Evolutionary conservation across 2,888 invertebrate species (phyloP), one percentile per base, ranked within the genome.

Genomic region (Desoria tigrina): DNA sequence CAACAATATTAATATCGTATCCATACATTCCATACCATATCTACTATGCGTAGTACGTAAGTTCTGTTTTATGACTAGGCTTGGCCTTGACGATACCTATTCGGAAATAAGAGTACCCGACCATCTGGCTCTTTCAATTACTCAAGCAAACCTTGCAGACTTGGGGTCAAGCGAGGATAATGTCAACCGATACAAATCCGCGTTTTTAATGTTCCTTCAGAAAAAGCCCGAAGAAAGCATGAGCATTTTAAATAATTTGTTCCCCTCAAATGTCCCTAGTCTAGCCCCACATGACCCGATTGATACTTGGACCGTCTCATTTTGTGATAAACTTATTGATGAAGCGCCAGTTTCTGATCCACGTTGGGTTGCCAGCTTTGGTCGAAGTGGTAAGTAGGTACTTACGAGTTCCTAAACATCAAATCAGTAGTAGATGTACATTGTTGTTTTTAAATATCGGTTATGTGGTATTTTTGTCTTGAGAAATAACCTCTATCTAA

Each of bases 331-430:
- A 57, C 56, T 76, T 1, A 66, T 76, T 16, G 73, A 95, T 79
- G 94, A 95, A 81, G 86, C 88, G 73, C 94, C 95, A 1, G 88
- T 90, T 0, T 88, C 90, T 16, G 96, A 96, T 84, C 95, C 95
- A 0, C 81, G 89, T 59, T 89, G 89, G 89, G 82, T 56, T 11
- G 56, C 60, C 18, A 66, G 27, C 18, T 61, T 68, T 64, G 70
- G 70, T 28, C 42, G 70, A 65, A 39, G 60, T 56, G 69, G 69
- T 69, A 45, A n/a, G 50, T 32, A 32, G 21, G 16, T 6, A 45
- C 9, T 45, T 45, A 6, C n/a, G 4, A 45, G n/a, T 21, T 45
- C 4, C 21, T n/a, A 6, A 45, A 6, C 9, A 45, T 45, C n/a
- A 16, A 39, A 11, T 39, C 16, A 39, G 39, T 11, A 11, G 9